Conservation (phyloP, 2,113 vertebrate genomes). For the Corythornis vintsioides region DNA sequence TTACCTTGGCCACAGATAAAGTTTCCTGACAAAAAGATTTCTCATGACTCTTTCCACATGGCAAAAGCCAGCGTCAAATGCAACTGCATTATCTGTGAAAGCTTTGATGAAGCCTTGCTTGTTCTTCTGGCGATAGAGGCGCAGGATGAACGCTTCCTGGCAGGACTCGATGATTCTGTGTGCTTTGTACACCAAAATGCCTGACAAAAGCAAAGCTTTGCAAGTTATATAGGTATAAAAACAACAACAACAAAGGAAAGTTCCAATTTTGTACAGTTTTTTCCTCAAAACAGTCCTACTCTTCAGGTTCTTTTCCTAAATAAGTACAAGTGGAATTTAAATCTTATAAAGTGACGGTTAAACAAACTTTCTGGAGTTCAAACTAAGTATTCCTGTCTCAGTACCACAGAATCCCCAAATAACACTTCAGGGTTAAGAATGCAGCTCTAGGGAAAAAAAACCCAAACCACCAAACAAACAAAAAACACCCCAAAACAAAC, state of each 20-base stretch:
- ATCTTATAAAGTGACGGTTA: neutral
- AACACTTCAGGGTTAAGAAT: neutral
- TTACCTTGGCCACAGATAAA: slow-evolving; percentile 97
- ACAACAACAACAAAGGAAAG: neutral
- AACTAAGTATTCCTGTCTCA: neutral
- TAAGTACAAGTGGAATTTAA: neutral
- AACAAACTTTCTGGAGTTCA: neutral
- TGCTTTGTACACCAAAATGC: slow-evolving; percentile 66
- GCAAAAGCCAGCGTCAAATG: slow-evolving; percentile 94
- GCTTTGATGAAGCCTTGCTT: slow-evolving; percentile 98
- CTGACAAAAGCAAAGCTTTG: slow-evolving; percentile 65
- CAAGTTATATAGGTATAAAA: neutral
- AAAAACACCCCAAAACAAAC: no score
- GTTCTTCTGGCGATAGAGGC: slow-evolving; percentile 97
- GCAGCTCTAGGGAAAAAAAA: neutral
- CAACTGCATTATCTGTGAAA: slow-evolving; percentile 93
- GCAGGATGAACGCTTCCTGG: slow-evolving; percentile 95
- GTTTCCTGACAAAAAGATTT: slow-evolving; percentile 94
- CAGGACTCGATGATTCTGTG: slow-evolving; percentile 93
- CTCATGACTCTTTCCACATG: slow-evolving; percentile 98
- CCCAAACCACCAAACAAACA: no score
- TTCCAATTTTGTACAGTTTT: neutral
- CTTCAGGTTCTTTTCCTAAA: neutral
- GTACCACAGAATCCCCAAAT: neutral
- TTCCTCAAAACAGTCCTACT: neutral